phyloP scores from a whole-genome alignment of 2,888 invertebrate species.

The Euclidia mi region DNA sequence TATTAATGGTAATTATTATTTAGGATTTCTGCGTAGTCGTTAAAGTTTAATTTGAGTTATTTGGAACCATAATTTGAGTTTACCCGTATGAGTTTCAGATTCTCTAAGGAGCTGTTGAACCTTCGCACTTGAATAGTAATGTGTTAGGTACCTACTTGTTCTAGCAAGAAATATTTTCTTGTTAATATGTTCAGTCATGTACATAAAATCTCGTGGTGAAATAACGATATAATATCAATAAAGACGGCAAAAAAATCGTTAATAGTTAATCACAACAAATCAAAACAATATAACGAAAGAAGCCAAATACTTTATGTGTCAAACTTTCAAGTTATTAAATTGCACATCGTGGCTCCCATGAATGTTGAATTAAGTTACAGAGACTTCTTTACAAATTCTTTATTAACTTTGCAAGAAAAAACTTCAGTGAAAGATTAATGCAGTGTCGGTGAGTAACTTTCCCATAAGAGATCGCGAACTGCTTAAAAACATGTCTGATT shows the following conservation, averaged over 20 bases:
- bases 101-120: too few relatives aligned
- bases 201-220: too few relatives aligned
- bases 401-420: constrained; percentile 66
- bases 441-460: constrained; percentile 51
- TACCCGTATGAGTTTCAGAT: too few relatives aligned
- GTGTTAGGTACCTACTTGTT: too few relatives aligned
- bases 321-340: constrained; percentile 55
- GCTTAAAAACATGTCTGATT: constrained; percentile 46
- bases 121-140: too few relatives aligned
- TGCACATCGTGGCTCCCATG: constrained; percentile 57
- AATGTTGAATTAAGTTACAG: constrained; percentile 67
- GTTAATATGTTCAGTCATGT: too few relatives aligned
- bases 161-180: too few relatives aligned
- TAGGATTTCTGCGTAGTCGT: constrained; percentile 15
- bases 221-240: too few relatives aligned
- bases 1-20: constrained; percentile 27
- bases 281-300: constrained; percentile 36
- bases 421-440: constrained; percentile 56
- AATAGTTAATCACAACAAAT: too few relatives aligned
- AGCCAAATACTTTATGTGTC: constrained; percentile 54
- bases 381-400: constrained; percentile 69
- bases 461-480: constrained; percentile 35
- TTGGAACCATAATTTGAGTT: too few relatives aligned
- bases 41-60: constrained; percentile 7
- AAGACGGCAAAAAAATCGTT: too few relatives aligned